Percentiles rank a stretch among this genome's conserved stretches.
Evolutionary conservation across 2,113 vertebrate species (phyloP).

Genomic region (Coturnix japonica): DNA sequence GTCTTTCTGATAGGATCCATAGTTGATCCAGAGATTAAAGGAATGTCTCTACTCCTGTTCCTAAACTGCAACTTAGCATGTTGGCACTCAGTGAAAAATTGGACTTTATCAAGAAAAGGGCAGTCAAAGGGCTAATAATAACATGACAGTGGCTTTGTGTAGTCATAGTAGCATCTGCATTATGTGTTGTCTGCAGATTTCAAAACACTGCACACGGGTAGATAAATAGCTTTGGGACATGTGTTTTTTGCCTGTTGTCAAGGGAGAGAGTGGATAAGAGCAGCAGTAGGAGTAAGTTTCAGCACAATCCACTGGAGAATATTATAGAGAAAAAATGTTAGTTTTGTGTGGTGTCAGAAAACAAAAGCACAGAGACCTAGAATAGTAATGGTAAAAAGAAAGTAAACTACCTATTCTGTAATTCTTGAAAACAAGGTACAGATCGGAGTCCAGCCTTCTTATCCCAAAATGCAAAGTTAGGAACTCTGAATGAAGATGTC

Average conservation of each 20-base stretch:
- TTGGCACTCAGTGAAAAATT: background rate
- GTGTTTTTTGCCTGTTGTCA: background rate
- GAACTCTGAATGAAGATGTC: background rate
- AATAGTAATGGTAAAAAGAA: background rate
- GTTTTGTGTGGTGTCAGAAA: background rate
- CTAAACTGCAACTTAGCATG: background rate
- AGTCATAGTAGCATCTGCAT: background rate
- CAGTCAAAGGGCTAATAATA: background rate
- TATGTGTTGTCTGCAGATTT: background rate
- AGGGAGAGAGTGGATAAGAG: background rate
- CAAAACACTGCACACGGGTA: background rate
- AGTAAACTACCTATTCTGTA: background rate
- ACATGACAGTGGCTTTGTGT: background rate
- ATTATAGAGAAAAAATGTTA: background rate
- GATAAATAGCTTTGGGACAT: background rate
- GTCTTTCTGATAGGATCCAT: background rate
- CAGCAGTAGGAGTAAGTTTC: background rate
- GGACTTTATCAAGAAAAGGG: background rate
- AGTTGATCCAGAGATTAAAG: background rate
- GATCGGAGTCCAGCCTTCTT: background rate
- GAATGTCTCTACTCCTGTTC: rapidly evolving
- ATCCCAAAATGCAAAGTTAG: background rate
- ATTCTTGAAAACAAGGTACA: background rate
- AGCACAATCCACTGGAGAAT: background rate
- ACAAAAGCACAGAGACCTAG: background rate